A percentile compares a stretch with the other conserved stretches of the same genome.
phyloP scores from a whole-genome alignment of 35 echinoderm and acorn worm genomes.

The Stichopus chloronotus region DNA sequence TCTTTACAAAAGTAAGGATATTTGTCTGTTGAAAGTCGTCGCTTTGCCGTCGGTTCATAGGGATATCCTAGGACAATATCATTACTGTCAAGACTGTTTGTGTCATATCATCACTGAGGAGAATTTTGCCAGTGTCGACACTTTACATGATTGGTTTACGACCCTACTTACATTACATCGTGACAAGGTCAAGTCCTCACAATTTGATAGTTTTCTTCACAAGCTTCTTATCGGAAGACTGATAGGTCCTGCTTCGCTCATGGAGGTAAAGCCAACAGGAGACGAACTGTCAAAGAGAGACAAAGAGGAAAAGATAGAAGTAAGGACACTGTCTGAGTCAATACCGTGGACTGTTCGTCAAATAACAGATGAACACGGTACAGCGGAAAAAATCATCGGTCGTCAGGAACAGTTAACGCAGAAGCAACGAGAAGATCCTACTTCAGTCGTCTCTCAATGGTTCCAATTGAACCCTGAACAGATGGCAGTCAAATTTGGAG shows the following conservation, averaged over 20 bases:
- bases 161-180: not conserved
- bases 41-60: not conserved
- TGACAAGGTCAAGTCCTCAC: not conserved
- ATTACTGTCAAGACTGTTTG: not conserved
- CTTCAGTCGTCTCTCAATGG: not conserved
- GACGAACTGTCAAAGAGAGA: not conserved
- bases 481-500: not conserved
- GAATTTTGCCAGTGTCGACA: not conserved
- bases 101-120: not conserved
- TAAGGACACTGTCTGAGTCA: slow-evolving; percentile 27
- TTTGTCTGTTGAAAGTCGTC: slow-evolving; percentile 35
- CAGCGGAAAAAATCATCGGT: not conserved
- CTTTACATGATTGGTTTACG: not conserved
- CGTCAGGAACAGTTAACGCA: not conserved
- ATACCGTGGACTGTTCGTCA: not conserved
- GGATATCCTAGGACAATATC: not conserved
- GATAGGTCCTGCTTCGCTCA: slow-evolving; percentile 43
- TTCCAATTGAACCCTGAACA: slow-evolving; percentile 37
- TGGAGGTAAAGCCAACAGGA: not conserved
- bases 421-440: not conserved
- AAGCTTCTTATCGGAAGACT: not conserved
- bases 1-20: not conserved
- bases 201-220: not conserved
- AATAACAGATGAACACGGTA: slow-evolving; percentile 22
- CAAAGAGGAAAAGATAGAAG: not conserved